A percentile compares a stretch with the other conserved stretches of the same genome.
phyloP scores from a whole-genome alignment of 2,113 vertebrate genomes.

The Alosa alosa region DNA sequence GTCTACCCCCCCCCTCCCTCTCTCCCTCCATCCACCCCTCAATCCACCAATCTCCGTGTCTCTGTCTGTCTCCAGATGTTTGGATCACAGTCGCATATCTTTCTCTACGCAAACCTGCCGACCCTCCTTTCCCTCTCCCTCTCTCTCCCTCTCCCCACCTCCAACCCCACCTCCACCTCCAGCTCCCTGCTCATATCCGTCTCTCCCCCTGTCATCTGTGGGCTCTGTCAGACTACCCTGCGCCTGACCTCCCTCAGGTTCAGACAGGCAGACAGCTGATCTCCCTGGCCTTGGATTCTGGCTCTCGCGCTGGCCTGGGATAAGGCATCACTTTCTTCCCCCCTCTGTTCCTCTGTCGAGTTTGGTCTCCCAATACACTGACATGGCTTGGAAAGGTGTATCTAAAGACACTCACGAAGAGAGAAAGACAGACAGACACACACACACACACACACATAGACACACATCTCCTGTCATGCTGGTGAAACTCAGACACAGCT shows the following conservation, averaged over 20 bases:
- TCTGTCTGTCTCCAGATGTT: conserved; percentile 39
- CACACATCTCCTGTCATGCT: not conserved
- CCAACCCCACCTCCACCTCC: not conserved
- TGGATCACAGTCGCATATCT: conserved; percentile 39
- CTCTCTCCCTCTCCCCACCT: not conserved
- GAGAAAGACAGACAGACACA: not conserved
- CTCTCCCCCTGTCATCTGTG: not conserved
- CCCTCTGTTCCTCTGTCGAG: not conserved
- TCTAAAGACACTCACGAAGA: not conserved
- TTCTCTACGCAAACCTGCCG: conserved; percentile 49
- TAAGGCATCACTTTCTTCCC: not conserved
- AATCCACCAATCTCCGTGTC: conserved; percentile 5
- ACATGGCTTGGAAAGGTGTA: not conserved
- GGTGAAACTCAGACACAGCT: not conserved
- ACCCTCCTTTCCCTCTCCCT: not conserved
- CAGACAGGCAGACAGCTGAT: conserved; percentile 2
- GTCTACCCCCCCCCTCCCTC: conserved; percentile 21
- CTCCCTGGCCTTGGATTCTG: not conserved
- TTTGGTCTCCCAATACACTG: not conserved
- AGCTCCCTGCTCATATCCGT: not conserved
- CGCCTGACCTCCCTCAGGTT: not conserved
- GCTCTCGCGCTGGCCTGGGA: not conserved
- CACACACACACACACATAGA: not conserved
- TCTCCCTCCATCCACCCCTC: not conserved
- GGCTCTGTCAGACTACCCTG: not conserved